Evolutionary conservation across 2,797 vertebrate genomes (phyloP), one percentile per base, ranked within the genome.

Genomic region (Ceryle rudis): DNA sequence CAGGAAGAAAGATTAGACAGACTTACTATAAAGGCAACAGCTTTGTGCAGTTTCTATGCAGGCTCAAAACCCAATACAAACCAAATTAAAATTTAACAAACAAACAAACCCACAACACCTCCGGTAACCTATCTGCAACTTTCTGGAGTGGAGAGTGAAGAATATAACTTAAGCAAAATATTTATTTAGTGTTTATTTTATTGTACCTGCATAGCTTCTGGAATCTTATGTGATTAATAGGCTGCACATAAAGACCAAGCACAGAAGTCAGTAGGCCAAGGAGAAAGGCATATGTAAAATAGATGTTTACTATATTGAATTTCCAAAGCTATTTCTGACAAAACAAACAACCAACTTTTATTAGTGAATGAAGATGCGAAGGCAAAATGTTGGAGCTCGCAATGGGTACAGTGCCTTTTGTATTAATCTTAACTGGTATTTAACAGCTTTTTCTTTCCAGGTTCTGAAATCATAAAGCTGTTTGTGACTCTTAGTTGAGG

Each of bases 241-340:
- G 28, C 25, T 88, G 78, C 28, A 31, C 77, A n/a, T 28, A 41
- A 83, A 84, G 22, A 95, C 65, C 65, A 86, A 58, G 70, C 60
- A 82, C 9, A 81, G 54, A 81, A 86, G 65, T 61, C 86, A 92
- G 51, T 1, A 95, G 92, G 79, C 71, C 86, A 86, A 92, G 82
- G 82, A 94, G 51, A 86, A 81, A 52, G 13, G 61, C 73, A 92
- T 87, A 81, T 47, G 44, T 87, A 85, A 87, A 91, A 90, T 60
- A 39, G 33, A 42, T 94, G 47, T 88, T 91, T 94, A 86, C 47
- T 80, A 18, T 46, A 62, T 17, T 64, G 75, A 31, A 74, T 92
- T 96, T 92, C 75, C 39, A 86, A 93, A 91, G 88, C 75, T 69
- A 49, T 74, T 95, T 91, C 55, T 92, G n/a, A 93, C 72, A 91